Percentiles rank a stretch among this genome's conserved stretches.
Evolutionary conservation across 2,888 invertebrate genomes (phyloP).

Genomic region (Ecdyonurus torrentis): DNA sequence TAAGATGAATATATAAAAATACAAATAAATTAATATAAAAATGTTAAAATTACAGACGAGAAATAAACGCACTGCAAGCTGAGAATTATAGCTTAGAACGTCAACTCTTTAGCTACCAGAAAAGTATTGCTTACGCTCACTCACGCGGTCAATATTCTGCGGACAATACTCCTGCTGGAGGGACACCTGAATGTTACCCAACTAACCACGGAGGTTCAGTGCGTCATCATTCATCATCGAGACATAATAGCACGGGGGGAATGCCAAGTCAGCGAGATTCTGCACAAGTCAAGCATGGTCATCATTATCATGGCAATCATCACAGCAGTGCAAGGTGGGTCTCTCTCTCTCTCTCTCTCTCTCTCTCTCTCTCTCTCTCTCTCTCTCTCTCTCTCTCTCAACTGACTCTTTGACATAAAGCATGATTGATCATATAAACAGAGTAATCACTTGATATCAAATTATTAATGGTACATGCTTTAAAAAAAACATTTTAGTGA

Average conservation of each 20-base stretch:
- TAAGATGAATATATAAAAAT: not conserved
- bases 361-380: too few species aligned
- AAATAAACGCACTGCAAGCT: conserved; percentile 61
- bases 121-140: conserved; percentile 56
- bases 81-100: conserved; percentile 69
- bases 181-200: not conserved
- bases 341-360: too few species aligned
- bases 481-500: too few species aligned
- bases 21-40: not conserved
- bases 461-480: too few species aligned
- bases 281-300: not conserved
- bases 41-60: conserved; percentile 44
- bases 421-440: too few species aligned
- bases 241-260: conserved; percentile 22
- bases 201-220: not conserved
- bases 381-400: too few species aligned
- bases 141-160: conserved; percentile 36
- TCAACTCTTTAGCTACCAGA: conserved; percentile 68
- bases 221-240: conserved; percentile 17
- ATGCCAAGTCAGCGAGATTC: too few species aligned
- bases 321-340: not conserved
- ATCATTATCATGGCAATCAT: not conserved
- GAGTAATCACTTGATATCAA: too few species aligned
- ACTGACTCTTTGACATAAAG: too few species aligned
- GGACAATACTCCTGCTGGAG: conserved; percentile 17